Conservation (phyloP, 2,888 invertebrate genomes). For the Heliconius sara region DNA sequence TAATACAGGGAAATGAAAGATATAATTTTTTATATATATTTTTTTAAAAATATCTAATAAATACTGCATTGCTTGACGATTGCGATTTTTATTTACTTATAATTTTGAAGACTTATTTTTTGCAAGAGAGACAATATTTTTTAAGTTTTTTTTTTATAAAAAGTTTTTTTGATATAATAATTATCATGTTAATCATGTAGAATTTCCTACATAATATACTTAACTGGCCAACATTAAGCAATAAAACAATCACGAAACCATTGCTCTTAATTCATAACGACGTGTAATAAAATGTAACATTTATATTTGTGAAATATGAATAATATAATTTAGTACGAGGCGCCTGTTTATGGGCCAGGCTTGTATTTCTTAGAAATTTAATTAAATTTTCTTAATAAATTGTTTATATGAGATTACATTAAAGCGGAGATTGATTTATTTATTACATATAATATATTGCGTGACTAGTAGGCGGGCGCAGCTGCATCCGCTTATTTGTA, state of each 20-base stretch:
- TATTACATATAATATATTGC: not conserved
- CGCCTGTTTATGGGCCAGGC: slow-evolving; percentile 2
- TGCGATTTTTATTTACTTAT: too few species aligned
- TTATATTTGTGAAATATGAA: slow-evolving; percentile 23
- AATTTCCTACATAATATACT: not conserved
- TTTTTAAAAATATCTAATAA: too few species aligned
- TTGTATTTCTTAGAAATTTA: slow-evolving; percentile 11
- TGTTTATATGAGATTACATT: not conserved
- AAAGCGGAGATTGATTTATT: not conserved
- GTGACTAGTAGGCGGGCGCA: too few species aligned
- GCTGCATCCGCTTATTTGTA: too few species aligned
- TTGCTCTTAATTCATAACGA: slow-evolving; percentile 25
- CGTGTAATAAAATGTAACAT: slow-evolving; percentile 13
- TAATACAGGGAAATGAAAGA: too few species aligned
- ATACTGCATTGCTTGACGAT: too few species aligned
- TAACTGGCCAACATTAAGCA: not conserved
- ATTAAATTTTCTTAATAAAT: slow-evolving; percentile 1
- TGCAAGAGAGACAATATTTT: too few species aligned
- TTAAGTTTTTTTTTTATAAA: too few species aligned
- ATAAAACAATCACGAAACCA: slow-evolving; percentile 22
- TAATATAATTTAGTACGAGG: slow-evolving; percentile 22
- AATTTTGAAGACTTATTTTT: too few species aligned
- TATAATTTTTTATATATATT: too few species aligned
- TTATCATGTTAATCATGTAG: not conserved
- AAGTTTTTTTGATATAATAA: too few species aligned